A percentile compares a stretch with the other conserved stretches of the same genome.
Evolutionary conservation across 2,888 invertebrate species (phyloP).

Genomic region (Gymnosoma rotundatum): DNA sequence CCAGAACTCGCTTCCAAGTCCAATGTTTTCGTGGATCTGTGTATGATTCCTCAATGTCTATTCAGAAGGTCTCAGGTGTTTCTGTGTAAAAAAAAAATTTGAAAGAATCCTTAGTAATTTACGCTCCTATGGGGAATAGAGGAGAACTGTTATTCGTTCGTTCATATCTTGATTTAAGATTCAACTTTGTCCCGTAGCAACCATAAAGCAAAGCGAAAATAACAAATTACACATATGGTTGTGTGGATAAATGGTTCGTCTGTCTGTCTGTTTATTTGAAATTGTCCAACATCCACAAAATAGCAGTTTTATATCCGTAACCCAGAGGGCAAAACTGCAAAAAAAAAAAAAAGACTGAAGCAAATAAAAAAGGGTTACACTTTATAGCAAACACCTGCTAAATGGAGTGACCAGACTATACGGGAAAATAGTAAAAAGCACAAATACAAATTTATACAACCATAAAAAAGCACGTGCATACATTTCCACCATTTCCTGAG

Average conservation of each 20-base stretch:
- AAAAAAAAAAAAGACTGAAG: background rate
- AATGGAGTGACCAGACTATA: constrained; percentile 52
- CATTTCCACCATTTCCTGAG: constrained; percentile 52
- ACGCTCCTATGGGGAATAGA: constrained; percentile 40
- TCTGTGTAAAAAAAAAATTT: background rate
- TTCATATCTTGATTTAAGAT: constrained; percentile 2
- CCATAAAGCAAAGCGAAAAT: constrained; percentile 34
- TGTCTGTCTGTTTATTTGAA: constrained; percentile 23
- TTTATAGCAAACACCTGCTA: constrained; percentile 56
- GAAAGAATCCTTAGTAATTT: constrained; percentile 31
- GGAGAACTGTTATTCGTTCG: background rate
- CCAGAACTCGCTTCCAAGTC: constrained; percentile 9
- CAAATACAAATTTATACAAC: background rate
- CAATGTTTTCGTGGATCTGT: background rate
- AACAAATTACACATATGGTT: constrained; percentile 9
- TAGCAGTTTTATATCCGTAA: constrained; percentile 50
- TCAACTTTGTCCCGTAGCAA: constrained; percentile 13
- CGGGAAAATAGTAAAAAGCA: background rate
- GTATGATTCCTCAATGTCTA: background rate
- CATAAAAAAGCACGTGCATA: constrained; percentile 10
- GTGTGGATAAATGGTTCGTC: constrained; percentile 8
- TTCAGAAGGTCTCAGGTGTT: background rate
- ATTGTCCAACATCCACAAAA: constrained; percentile 59
- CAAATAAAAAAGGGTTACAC: constrained; percentile 30
- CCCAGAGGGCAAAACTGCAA: constrained; percentile 39